Evolutionary conservation across 2,888 invertebrate species (phyloP), one percentile per base, ranked within the genome.

Genomic region (Orthosia gracilis): DNA sequence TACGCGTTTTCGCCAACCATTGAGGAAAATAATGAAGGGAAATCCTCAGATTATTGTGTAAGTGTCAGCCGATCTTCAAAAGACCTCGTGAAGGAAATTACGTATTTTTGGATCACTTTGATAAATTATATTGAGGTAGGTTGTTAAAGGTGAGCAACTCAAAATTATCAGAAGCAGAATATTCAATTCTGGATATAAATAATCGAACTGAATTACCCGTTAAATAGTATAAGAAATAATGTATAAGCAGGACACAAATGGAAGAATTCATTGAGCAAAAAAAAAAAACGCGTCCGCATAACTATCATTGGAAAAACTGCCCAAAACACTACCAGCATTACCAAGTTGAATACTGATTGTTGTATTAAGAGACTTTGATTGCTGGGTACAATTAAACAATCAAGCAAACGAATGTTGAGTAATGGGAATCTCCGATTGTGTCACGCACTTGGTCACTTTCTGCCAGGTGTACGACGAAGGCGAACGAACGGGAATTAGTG

Each of bases 1-100:
- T 61, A 52, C 55, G 47, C n/a, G n/a, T 80, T 64, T 72, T 65
- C 26, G 40, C 65, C 18, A 57, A 61, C 52, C 55, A 54, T 66
- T 66, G 40, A 62, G 12, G 40, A 66, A 76, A 69, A 66, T 69
- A 81, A 80, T 65, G 52, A 61, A 23, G n/a, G 49, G n/a, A 77
- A 61, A 61, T 49, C 40, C 23, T 64, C 49, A 65, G 77, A 65
- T 68, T 63, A 54, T 64, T 64, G 52, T 72, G 57, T 76, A 57
- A 62, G 15, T 21, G 73, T 72, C 45, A 23, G 69, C 4, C 7
- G 62, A 52, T 59, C 52, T 74, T 54, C 52, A 54, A 31, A 45
- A 50, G 26, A 78, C 26, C 21, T 54, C 13, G 17, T 17, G 2
- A 55, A 45, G n/a, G 45, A 26, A 57, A 47, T 45, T 31, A 17